Percentiles rank a stretch among this genome's conserved stretches.
These are phyloP conservation scores for Plagodis pulveraria DNA, from an alignment of 2,888 invertebrate species.

Conservation along the genomic window DNA sequence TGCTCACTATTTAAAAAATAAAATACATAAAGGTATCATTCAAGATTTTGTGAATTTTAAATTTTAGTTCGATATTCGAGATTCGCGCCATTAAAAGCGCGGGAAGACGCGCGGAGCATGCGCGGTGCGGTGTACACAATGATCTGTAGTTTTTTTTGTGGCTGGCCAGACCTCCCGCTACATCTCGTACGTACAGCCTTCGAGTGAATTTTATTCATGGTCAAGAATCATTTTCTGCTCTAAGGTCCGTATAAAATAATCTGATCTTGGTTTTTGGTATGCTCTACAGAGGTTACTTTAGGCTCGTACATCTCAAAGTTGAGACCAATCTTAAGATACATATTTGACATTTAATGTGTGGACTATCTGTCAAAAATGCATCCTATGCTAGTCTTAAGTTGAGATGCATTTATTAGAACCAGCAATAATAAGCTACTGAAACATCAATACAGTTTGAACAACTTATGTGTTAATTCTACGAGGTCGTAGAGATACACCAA, in stretches of 20 bases:
- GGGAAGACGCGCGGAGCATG: constrained; percentile 68
- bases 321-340: too few species aligned
- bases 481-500: too few species aligned
- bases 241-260: constrained; percentile 5
- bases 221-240: constrained; percentile 61
- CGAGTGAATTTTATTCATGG: constrained; percentile 47
- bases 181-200: constrained; percentile 48
- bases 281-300: too few species aligned
- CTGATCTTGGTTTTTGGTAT: too few species aligned
- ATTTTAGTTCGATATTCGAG: constrained; percentile 40
- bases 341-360: too few species aligned
- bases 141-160: constrained; percentile 57
- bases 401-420: too few species aligned
- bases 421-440: too few species aligned
- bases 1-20: constrained; percentile 11
- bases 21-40: constrained; percentile 18
- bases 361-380: too few species aligned
- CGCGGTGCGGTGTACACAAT: constrained; percentile 69
- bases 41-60: constrained; percentile 16
- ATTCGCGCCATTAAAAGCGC: constrained; percentile 61
- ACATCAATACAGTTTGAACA: too few species aligned
- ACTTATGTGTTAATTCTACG: too few species aligned
- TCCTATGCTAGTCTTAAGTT: too few species aligned
- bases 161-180: constrained; percentile 58
- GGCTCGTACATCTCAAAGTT: too few species aligned